Conservation (phyloP, 2,113 vertebrate genomes). For the Peromyscus leucopus region DNA sequence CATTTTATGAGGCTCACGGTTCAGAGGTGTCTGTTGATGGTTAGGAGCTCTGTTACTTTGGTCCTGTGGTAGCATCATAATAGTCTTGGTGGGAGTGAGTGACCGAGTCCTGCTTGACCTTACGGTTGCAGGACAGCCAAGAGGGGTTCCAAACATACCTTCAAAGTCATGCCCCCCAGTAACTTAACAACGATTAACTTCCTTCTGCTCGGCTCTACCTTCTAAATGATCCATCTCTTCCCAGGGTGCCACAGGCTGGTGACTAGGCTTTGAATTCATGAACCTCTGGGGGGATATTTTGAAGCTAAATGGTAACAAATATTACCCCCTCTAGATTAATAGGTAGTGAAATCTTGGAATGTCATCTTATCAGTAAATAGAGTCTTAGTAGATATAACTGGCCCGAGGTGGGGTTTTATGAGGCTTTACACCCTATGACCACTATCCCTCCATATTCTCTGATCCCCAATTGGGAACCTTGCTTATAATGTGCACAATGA, state of each 20-base stretch:
- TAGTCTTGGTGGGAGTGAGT: too few relatives aligned
- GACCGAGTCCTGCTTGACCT: too few relatives aligned
- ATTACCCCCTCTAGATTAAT: background rate
- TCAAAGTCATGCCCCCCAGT: background rate
- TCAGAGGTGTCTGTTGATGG: background rate
- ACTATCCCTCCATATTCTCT: background rate
- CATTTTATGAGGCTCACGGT: background rate
- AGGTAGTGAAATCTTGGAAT: background rate
- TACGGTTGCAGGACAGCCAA: background rate
- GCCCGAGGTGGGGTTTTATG: background rate
- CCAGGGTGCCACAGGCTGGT: background rate
- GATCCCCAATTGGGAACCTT: background rate
- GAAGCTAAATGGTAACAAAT: background rate
- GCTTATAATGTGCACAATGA: background rate
- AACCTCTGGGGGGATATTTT: background rate
- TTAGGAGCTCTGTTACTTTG: background rate
- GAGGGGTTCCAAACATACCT: background rate
- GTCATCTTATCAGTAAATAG: background rate
- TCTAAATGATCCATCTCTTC: background rate
- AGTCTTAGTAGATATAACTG: background rate
- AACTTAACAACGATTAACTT: background rate
- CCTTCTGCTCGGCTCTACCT: background rate
- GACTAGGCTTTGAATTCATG: background rate
- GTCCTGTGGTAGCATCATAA: too few relatives aligned
- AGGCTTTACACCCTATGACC: background rate